Percentiles rank a stretch among this genome's conserved stretches.
phyloP scores from a whole-genome alignment of 2,113 vertebrate genomes.

The Thryonomys swinderianus region DNA sequence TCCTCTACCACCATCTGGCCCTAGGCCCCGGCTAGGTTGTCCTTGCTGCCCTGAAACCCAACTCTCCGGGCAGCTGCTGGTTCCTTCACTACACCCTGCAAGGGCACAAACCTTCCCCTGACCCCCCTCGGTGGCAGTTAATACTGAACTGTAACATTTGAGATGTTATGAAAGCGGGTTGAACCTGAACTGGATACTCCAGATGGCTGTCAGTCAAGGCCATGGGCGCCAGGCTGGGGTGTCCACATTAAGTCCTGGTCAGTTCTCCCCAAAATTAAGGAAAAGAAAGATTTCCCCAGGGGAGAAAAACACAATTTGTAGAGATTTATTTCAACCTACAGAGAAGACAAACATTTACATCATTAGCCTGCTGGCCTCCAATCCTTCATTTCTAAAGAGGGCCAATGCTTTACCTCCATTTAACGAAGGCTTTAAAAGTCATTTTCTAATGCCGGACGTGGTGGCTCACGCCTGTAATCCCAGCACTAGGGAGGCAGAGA shows the following conservation, averaged over 20 bases:
- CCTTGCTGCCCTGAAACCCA: background rate
- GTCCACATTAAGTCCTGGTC: background rate
- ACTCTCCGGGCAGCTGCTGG: constrained; percentile 42
- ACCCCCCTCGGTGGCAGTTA: background rate
- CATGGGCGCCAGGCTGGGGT: fast-evolving
- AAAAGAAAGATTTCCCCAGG: background rate
- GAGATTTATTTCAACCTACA: background rate
- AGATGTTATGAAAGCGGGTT: background rate
- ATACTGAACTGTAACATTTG: background rate
- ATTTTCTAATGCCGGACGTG: too few relatives aligned
- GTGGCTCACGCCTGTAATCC: too few relatives aligned
- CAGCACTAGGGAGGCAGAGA: too few relatives aligned
- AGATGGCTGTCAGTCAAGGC: fast-evolving
- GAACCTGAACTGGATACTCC: background rate
- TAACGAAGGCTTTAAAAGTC: background rate
- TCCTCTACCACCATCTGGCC: constrained; percentile 36
- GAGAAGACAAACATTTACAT: background rate
- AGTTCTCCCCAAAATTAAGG: background rate
- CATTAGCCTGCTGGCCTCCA: background rate
- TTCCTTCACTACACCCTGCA: background rate
- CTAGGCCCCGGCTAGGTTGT: background rate
- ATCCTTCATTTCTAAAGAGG: background rate
- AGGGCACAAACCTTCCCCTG: background rate
- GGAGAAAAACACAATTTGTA: background rate
- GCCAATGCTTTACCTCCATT: background rate